Conservation (phyloP, 2,888 invertebrate genomes). For the Drosophila macrothrix region DNA sequence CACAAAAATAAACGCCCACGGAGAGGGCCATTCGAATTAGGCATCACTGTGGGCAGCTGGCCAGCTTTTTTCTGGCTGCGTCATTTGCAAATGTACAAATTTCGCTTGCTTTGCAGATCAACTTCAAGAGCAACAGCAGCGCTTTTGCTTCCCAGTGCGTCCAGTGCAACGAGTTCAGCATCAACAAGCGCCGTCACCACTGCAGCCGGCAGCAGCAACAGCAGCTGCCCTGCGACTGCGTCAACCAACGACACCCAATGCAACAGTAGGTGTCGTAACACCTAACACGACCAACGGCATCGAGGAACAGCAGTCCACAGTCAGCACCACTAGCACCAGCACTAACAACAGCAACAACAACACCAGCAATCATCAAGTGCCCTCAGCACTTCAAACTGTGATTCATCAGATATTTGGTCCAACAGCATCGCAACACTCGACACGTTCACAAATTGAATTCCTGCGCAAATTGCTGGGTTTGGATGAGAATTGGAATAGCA, state of each 20-base stretch:
- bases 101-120: constrained; percentile 58
- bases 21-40: constrained; percentile 31
- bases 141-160: constrained; percentile 84
- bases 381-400: constrained; percentile 48
- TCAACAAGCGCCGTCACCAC: constrained; percentile 48
- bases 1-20: constrained; percentile 74
- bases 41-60: constrained; percentile 56
- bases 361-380: constrained; percentile 14
- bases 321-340: constrained; percentile 26
- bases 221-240: constrained; percentile 49
- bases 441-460: constrained; percentile 65
- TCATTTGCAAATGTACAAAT: constrained; percentile 33
- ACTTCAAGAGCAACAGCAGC: constrained; percentile 83
- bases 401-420: constrained; percentile 55
- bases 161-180: constrained; percentile 83
- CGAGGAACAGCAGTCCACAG: constrained; percentile 45
- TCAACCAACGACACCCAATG: constrained; percentile 79
- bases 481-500: constrained; percentile 70
- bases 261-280: constrained; percentile 76
- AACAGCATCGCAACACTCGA: constrained; percentile 20
- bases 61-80: constrained; percentile 47
- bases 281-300: constrained; percentile 78
- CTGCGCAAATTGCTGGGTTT: constrained; percentile 63
- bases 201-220: constrained; percentile 36
- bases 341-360: constrained; percentile 12